Evolutionary conservation across 2,113 vertebrate species (phyloP).

Genomic region (Caranx ignobilis): DNA sequence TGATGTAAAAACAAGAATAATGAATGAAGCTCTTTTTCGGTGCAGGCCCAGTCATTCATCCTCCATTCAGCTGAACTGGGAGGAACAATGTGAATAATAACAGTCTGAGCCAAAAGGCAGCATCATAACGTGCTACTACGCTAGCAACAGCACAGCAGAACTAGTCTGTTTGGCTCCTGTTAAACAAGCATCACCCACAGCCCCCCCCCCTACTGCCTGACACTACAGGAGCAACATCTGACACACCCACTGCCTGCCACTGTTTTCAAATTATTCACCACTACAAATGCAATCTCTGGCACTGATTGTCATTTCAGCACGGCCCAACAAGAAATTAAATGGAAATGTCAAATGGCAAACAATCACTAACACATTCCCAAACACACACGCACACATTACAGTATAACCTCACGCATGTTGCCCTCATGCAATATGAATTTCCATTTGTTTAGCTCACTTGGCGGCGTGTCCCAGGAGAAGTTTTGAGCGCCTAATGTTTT

Average conservation of each 20-base stretch:
- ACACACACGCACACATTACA: constrained; percentile 11
- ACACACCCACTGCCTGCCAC: constrained; percentile 21
- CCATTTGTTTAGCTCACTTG: constrained; percentile 73
- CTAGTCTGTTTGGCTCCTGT: constrained; percentile 6
- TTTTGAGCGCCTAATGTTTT: constrained; percentile 72
- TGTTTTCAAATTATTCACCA: constrained; percentile 57
- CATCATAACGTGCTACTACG: not conserved
- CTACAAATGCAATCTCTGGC: constrained; percentile 56
- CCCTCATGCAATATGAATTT: constrained; percentile 80
- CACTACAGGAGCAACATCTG: constrained; percentile 32
- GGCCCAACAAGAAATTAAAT: constrained; percentile 71
- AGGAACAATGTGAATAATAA: constrained; percentile 27
- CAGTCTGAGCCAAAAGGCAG: not conserved
- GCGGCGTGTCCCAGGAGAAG: constrained; percentile 62
- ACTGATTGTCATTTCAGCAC: constrained; percentile 66
- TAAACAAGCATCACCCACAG: constrained; percentile 10
- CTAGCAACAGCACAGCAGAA: constrained; percentile 7
- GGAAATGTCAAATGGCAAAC: constrained; percentile 78
- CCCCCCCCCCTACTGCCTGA: not conserved
- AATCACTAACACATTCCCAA: constrained; percentile 18
- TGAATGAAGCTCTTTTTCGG: constrained; percentile 27
- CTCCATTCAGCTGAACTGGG: constrained; percentile 13
- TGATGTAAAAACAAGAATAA: constrained; percentile 43
- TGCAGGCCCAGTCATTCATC: not conserved
- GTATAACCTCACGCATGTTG: constrained; percentile 18